phyloP scores from a whole-genome alignment of 2,888 invertebrate species.

The Nebria salina region DNA sequence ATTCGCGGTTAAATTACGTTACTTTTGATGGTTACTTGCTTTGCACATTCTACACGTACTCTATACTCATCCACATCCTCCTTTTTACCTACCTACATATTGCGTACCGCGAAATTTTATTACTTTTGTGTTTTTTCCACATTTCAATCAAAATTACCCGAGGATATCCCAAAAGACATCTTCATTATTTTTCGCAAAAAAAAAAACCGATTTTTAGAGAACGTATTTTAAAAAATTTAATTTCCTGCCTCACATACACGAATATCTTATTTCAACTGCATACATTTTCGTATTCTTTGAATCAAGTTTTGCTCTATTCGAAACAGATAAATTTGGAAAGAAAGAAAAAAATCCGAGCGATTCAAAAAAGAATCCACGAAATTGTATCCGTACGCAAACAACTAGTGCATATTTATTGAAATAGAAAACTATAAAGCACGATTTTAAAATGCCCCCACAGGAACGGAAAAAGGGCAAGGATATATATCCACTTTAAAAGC shows the following conservation, averaged over 20 bases:
- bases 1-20: slow-evolving; percentile 43
- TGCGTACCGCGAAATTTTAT: background rate
- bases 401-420: background rate
- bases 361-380: background rate
- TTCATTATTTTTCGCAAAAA: too few species aligned
- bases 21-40: slow-evolving; percentile 42
- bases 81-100: background rate
- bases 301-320: background rate
- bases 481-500: slow-evolving; percentile 1
- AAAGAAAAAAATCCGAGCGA: background rate
- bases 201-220: too few species aligned
- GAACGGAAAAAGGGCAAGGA: background rate
- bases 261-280: background rate
- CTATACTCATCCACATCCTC: background rate
- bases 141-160: background rate
- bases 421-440: background rate
- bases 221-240: too few species aligned
- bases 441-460: background rate
- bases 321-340: background rate
- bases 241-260: too few species aligned
- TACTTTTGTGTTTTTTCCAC: background rate
- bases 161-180: too few species aligned
- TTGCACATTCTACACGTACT: slow-evolving; percentile 29
- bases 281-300: background rate
- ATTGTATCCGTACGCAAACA: background rate